A percentile compares a stretch with the other conserved stretches of the same genome.
phyloP scores from a whole-genome alignment of 2,888 invertebrate species.

The Microplitis deprimator region DNA sequence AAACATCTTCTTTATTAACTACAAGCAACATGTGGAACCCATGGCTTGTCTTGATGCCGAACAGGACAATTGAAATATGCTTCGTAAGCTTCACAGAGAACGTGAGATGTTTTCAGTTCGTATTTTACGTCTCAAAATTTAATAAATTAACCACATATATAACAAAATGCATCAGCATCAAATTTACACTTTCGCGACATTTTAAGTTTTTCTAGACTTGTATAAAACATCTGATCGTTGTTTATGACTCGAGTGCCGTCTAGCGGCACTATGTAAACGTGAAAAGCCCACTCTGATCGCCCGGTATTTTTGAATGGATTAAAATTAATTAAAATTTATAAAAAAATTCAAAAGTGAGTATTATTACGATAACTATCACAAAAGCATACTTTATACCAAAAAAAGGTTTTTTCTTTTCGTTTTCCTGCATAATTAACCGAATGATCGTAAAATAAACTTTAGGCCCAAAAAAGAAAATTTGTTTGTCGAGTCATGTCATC shows the following conservation, averaged over 20 bases:
- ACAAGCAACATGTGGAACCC: slow-evolving; percentile 53
- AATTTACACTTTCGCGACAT: slow-evolving; percentile 30
- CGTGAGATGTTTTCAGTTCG: slow-evolving; percentile 38
- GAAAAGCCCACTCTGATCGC: not conserved
- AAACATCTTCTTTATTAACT: slow-evolving; percentile 46
- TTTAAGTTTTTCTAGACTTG: slow-evolving; percentile 28
- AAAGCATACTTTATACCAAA: slow-evolving; percentile 32
- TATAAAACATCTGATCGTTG: slow-evolving; percentile 4
- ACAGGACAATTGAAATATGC: slow-evolving; percentile 57
- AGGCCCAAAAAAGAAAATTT: slow-evolving; percentile 23
- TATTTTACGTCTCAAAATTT: slow-evolving; percentile 50
- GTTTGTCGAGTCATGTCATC: not conserved
- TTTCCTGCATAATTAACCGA: slow-evolving; percentile 19
- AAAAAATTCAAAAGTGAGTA: slow-evolving; percentile 27
- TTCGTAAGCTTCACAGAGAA: slow-evolving; percentile 33
- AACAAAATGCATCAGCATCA: slow-evolving; percentile 16
- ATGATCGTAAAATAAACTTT: slow-evolving; percentile 32
- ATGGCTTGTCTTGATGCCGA: slow-evolving; percentile 52
- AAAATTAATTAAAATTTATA: slow-evolving; percentile 13
- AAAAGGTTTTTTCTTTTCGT: slow-evolving; percentile 27
- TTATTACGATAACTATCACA: slow-evolving; percentile 19
- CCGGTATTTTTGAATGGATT: slow-evolving; percentile 28
- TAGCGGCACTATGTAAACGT: not conserved
- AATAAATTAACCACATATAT: slow-evolving; percentile 44
- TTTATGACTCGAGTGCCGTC: slow-evolving; percentile 6